Percentiles rank a stretch among this genome's conserved stretches.
Conservation (phyloP, 2,113 vertebrate genomes). For the Balaenoptera acutorostrata region DNA sequence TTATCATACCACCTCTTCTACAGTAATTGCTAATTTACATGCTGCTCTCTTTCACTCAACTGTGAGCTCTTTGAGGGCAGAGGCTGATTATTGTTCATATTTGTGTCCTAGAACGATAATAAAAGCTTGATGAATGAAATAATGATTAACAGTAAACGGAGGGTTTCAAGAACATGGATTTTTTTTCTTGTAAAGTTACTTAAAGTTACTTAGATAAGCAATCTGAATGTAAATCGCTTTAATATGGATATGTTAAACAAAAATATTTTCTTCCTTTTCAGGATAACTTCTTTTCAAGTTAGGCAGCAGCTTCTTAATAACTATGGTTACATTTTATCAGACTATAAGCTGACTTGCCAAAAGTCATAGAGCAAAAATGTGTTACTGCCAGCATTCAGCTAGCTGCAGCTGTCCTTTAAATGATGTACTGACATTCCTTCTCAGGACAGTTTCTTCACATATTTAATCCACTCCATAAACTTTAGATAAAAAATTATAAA, state of each 20-base stretch:
- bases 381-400: not conserved
- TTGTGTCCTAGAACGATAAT: not conserved
- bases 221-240: not conserved
- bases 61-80: not conserved
- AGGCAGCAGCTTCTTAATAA: not conserved
- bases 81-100: not conserved
- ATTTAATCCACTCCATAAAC: not conserved
- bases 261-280: not conserved
- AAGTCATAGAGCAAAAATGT: constrained; percentile 31
- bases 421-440: not conserved
- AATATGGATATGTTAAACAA: not conserved
- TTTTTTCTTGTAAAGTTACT: not conserved
- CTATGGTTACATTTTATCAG: not conserved
- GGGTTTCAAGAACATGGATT: not conserved
- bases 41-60: not conserved
- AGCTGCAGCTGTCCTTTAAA: constrained; percentile 6
- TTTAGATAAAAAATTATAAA: constrained; percentile 9
- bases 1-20: not conserved
- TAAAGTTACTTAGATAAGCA: not conserved
- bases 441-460: not conserved
- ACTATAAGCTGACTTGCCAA: not conserved
- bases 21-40: not conserved
- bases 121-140: not conserved
- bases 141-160: not conserved
- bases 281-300: not conserved